Percentiles rank a stretch among this genome's conserved stretches.
Evolutionary conservation across 2,113 vertebrate species (phyloP).

Genomic region (Prietella phreatophila): DNA sequence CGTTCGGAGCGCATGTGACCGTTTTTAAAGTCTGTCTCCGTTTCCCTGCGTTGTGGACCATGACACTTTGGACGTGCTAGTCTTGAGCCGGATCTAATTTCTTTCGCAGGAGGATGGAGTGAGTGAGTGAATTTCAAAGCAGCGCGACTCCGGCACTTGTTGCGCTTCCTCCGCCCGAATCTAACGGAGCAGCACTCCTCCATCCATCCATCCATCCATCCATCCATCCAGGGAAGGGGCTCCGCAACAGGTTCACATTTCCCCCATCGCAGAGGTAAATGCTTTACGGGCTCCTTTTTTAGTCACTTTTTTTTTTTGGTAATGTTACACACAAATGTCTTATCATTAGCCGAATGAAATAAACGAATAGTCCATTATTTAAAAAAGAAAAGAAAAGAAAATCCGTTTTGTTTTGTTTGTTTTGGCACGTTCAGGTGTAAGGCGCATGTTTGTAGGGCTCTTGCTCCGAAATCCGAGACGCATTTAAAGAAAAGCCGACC

Average conservation of each 20-base stretch:
- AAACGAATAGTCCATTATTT: neutral
- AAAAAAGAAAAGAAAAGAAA: neutral
- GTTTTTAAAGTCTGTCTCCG: conserved; percentile 28
- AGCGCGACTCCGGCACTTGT: conserved; percentile 52
- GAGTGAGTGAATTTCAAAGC: conserved; percentile 11
- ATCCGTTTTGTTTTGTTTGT: too few relatives aligned
- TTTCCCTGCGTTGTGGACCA: conserved; percentile 9
- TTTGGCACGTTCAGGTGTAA: neutral
- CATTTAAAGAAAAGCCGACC: neutral
- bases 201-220: neutral
- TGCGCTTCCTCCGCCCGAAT: conserved; percentile 40
- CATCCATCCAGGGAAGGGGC: conserved; percentile 2
- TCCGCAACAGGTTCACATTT: conserved; percentile 21
- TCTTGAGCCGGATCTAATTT: conserved; percentile 25
- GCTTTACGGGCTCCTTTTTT: neutral
- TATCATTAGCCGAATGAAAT: neutral
- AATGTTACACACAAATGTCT: neutral
- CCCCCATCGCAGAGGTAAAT: neutral
- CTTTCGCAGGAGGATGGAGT: conserved; percentile 26
- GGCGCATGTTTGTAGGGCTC: neutral
- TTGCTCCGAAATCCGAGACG: neutral
- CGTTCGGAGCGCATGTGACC: conserved; percentile 40
- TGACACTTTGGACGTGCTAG: conserved; percentile 14
- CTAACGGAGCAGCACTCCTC: conserved; percentile 31
- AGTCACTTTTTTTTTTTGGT: neutral